Conservation (phyloP, 2,113 vertebrate species). For the Lophura nycthemera region DNA sequence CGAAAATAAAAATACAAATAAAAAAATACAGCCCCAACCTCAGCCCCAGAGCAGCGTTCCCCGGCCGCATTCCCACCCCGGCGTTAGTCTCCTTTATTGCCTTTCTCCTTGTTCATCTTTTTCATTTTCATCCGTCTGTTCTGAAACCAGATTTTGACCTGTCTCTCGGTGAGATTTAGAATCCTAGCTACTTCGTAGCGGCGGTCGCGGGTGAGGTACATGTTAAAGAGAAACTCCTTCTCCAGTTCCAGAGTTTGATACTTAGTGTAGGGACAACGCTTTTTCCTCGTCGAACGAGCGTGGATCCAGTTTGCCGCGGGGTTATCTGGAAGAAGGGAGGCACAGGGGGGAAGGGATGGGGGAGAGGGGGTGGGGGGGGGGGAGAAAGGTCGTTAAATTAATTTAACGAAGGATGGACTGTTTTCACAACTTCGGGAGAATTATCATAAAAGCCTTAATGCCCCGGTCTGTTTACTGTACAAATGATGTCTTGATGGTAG, state of each 20-base stretch:
- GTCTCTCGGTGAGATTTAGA: slow-evolving; percentile 96
- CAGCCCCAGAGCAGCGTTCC: slow-evolving; percentile 4
- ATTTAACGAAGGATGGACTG: slow-evolving; percentile 81
- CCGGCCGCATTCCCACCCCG: not conserved
- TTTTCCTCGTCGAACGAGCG: slow-evolving; percentile 96
- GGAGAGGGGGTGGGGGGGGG: slow-evolving; percentile 23
- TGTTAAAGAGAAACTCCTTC: slow-evolving; percentile 99
- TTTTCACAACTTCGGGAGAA: slow-evolving; percentile 80
- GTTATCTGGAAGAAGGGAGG: slow-evolving; percentile 87
- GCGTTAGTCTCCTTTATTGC: slow-evolving; percentile 86
- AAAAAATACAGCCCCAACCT: not conserved
- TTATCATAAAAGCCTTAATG: slow-evolving; percentile 84
- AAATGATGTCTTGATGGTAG: slow-evolving; percentile 80
- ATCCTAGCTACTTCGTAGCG: slow-evolving; percentile 97
- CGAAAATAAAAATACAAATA: not conserved
- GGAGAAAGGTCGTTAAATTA: slow-evolving; percentile 78
- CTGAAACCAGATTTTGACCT: slow-evolving; percentile 99
- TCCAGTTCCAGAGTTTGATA: slow-evolving; percentile 99
- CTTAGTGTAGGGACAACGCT: slow-evolving; percentile 97
- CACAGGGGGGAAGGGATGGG: slow-evolving; percentile 25
- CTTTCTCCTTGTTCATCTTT: slow-evolving; percentile 97
- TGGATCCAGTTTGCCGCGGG: slow-evolving; percentile 99
- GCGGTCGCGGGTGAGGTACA: slow-evolving; percentile 97
- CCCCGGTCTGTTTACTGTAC: slow-evolving; percentile 81
- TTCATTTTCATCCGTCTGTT: slow-evolving; percentile 99